phyloP scores from a whole-genome alignment of 1,140 invertebrate genomes.

The Sipha flava region DNA sequence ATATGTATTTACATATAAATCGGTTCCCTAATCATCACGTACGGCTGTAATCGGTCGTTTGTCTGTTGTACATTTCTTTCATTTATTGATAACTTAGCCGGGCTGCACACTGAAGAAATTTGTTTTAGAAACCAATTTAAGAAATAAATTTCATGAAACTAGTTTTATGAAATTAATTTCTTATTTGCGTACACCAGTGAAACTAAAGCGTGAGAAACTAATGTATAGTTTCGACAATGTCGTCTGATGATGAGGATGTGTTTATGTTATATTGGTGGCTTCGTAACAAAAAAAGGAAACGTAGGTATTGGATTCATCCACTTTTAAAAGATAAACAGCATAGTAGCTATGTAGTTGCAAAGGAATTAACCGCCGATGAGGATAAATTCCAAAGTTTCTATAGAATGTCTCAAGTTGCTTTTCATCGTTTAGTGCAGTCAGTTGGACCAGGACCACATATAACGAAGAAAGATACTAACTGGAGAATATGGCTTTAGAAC shows the following conservation, averaged over 20 bases:
- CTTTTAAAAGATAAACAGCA: neutral
- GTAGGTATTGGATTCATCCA: neutral
- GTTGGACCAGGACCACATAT: neutral
- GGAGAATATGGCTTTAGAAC: neutral
- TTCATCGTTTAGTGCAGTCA: neutral
- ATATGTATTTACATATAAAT: too few relatives aligned
- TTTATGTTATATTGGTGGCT: neutral
- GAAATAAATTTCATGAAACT: neutral
- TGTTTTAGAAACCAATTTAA: neutral
- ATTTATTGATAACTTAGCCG: too few relatives aligned
- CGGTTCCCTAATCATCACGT: too few relatives aligned
- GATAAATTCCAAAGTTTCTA: slow-evolving; percentile 1
- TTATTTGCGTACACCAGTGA: neutral
- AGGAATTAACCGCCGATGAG: neutral
- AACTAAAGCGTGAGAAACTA: neutral
- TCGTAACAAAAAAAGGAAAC: neutral
- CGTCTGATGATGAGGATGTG: neutral
- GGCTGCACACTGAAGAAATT: neutral
- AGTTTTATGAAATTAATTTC: neutral
- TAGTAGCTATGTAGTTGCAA: neutral
- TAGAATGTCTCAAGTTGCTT: neutral
- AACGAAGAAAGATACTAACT: neutral
- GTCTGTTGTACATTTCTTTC: too few relatives aligned
- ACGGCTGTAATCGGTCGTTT: too few relatives aligned
- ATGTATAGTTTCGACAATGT: neutral